Evolutionary conservation across 2,888 invertebrate species (phyloP), one percentile per base, ranked within the genome.

Genomic region (Saturnia pavonia): DNA sequence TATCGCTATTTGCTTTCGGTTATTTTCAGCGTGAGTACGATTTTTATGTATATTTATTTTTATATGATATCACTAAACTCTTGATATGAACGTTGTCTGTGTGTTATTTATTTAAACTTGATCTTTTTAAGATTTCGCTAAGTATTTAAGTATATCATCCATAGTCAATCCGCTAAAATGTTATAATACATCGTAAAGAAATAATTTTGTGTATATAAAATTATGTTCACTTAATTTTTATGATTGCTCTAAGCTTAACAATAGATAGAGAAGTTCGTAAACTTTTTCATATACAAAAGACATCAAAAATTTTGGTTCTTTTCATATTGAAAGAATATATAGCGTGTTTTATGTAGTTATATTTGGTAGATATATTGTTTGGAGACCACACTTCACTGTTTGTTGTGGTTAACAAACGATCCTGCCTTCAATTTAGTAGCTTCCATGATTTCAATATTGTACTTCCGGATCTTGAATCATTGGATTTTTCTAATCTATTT

Each of bases 341-440:
- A 51, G n/a, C n/a, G 7, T 51, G 19, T 19, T 51, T 51, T n/a
- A 51, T 51, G 51, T 51, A 51, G 51, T n/a, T 19, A n/a, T 51
- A n/a, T 57, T 57, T 22, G 25, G 16, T 25, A 25, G 25, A 25
- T 14, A 9, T 57, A 25, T 22, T 25, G 25, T 16, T 57, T 25
- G 57, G 25, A 57, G 57, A 12, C 11, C 57, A 22, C 57, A 25
- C 57, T 57, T 57, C 1, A 57, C 57, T 25, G 25, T 57, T 25
- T 25, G 57, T 57, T 25, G 57, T 25, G 57, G 57, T 57, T 57
- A 57, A 57, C 22, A 25, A 25, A 57, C 57, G 57, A 25, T 14
- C 57, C 57, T 51, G 57, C 25, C 12, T 57, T 57, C 22, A 57
- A 57, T 57, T 57, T 57, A 57, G 57, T 25, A 57, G 57, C 25